Percentiles rank a stretch among this genome's conserved stretches.
phyloP scores from a whole-genome alignment of 2,797 vertebrate genomes.

The Chrysocyon brachyurus region DNA sequence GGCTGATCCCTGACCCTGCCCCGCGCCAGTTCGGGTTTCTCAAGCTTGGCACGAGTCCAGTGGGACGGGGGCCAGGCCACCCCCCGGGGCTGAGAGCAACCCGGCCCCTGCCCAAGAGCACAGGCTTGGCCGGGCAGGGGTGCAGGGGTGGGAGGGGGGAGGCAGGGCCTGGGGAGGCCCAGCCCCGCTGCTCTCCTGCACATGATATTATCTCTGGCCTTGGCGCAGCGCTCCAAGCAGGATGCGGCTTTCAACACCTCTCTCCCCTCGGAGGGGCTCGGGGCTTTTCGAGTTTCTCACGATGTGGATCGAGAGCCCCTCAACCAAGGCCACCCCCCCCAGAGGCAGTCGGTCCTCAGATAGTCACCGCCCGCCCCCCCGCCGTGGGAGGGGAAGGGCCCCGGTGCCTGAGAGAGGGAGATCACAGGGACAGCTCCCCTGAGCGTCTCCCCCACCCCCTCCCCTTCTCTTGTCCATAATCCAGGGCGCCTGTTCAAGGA shows the following conservation, averaged over 20 bases:
- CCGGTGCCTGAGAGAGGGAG: background rate
- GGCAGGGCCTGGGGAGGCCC: background rate
- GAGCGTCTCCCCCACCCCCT: background rate
- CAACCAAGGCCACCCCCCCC: background rate
- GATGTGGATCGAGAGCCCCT: constrained; percentile 46
- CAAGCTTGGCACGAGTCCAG: background rate
- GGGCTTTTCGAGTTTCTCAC: constrained; percentile 80
- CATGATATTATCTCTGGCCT: constrained; percentile 79
- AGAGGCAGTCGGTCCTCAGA: background rate
- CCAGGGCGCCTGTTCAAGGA: constrained; percentile 79
- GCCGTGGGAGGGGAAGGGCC: background rate
- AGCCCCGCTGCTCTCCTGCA: background rate
- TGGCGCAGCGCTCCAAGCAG: constrained; percentile 64
- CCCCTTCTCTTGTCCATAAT: constrained; percentile 58
- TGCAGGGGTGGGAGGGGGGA: background rate
- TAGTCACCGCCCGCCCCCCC: background rate
- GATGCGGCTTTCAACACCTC: constrained; percentile 83
- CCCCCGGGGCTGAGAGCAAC: background rate
- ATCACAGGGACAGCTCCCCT: background rate
- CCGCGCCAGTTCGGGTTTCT: background rate
- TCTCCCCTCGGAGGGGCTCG: constrained; percentile 54
- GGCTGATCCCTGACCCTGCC: background rate
- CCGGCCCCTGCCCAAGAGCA: background rate
- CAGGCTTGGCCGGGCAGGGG: background rate
- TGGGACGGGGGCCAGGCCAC: background rate